Evolutionary conservation across 2,888 invertebrate species (phyloP), one percentile per base, ranked within the genome.

Genomic region (Pandemis cinnamomeana): DNA sequence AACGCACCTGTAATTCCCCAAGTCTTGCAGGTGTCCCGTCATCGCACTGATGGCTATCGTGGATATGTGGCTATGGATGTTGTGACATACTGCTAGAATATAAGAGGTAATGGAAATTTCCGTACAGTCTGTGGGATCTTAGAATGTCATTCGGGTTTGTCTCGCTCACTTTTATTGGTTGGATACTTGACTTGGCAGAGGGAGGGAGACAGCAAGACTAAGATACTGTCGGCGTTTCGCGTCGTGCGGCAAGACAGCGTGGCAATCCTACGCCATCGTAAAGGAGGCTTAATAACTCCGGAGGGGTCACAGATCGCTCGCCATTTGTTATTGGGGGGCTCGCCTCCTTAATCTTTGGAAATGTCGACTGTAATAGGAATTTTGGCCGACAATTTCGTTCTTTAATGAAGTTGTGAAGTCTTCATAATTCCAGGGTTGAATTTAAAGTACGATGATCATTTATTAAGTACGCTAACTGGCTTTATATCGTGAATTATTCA

Each of bases 371-470:
- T 78, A 80, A 84, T 84, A 81, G 83, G 80, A 79, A 84, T 85
- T 84, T 78, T 69, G 76, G 77, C 72, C 75, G 82, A 76, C 83
- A 82, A 84, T 83, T 82, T 81, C 82, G 83, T 83, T 85, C 82
- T 84, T 84, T 89, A 90, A 92, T 91, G 89, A 91, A 91, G 86
- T 89, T 87, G 84, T 84, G 84, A 84, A 86, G 85, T 84, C 84
- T 86, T 86, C 85, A 86, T 89, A 90, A 88, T 85, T 86, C 83
- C 84, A 81, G 84, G 81, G 82, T 85, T 48, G 63, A 58, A 58
- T 75, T 67, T 72, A 62, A 73, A 71, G 68, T 64, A 61, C 83
- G 84, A 80, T 79, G 78, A 83, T 82, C 86, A 84, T 86, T 89
- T 85, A 88, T 87, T 85, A 87, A 83, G 80, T 78, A 84, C 81